Base-by-base conservation (phyloP, 2,113 vertebrate genomes). In the Nothobranchius furzeri region DNA sequence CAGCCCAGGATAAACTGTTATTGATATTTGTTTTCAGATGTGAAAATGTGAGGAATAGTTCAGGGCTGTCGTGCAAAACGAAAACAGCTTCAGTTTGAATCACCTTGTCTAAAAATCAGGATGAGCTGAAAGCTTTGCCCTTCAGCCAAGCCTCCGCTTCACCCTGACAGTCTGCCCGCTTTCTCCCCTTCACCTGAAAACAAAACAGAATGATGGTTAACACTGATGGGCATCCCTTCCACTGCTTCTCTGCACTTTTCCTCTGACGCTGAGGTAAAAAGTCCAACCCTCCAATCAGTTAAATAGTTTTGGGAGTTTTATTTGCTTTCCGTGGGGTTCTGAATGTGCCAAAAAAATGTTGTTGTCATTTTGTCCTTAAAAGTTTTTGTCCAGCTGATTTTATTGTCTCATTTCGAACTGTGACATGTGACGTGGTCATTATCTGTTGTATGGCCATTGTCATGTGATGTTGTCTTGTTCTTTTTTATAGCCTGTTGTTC, bases 81-180 rank as follows among this genome's bases (percentile, higher is more conserved):
- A 13, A 45, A 59, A 52, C n/a, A 45, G n/a, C 14, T 20, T 20
- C 17, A 48, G 11, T n/a, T 10, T 53, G 13, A 64, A 10, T 3
- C 62, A 53, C 9, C 37, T 53, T n/a, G 37, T 53, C 12, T 17
- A 45, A 42, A 58, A 37, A 45, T 57, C 64, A 40, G 45, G 48
- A 12, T 53, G 25, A 43, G 43, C 42, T 12, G 7, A 63, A 37
- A 56, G 50, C 3, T 60, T 46, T 52, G 15, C n/a, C 42, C 6
- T 60, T 42, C 3, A 15, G 48, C 49, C n/a, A 9, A 12, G 15
- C 45, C 35, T 25, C 25, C 43, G 30, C 52, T 14, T 11, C 6
- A 36, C 3, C 49, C 9, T 3, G 4, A 12, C 20, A 11, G 10
- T 60, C 58, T 36, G 4, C 54, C 36, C 53, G 15, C 36, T 7